Conservation (phyloP, 2,888 invertebrate genomes). For the Lasioglossum marginatum region DNA sequence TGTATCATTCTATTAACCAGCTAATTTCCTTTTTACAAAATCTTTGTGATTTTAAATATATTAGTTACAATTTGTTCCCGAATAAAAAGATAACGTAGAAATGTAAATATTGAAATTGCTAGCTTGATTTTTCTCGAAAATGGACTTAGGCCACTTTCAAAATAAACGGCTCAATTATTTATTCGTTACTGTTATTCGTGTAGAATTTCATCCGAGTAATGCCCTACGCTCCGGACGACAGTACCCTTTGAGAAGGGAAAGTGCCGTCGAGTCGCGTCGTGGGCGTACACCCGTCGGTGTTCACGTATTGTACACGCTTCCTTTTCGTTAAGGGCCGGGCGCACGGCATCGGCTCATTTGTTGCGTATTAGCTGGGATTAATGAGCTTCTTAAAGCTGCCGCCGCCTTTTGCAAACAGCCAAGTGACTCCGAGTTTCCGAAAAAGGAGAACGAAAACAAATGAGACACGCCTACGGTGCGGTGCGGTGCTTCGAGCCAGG, state of each 20-base stretch:
- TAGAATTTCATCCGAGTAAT: neutral
- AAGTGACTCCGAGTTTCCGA: constrained; percentile 61
- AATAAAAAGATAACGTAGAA: too few relatives aligned
- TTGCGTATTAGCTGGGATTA: constrained; percentile 80
- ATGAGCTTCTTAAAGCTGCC: constrained; percentile 75
- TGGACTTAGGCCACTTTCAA: too few relatives aligned
- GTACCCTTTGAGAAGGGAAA: constrained; percentile 55
- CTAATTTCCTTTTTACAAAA: too few relatives aligned
- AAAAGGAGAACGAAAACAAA: constrained; percentile 64
- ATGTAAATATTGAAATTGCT: too few relatives aligned
- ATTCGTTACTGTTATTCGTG: neutral
- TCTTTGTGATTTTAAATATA: too few relatives aligned
- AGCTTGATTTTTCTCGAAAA: too few relatives aligned
- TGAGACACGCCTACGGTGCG: constrained; percentile 63
- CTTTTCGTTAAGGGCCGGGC: constrained; percentile 46
- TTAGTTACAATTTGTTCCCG: too few relatives aligned
- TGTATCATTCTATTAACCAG: too few relatives aligned
- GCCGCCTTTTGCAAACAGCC: constrained; percentile 71
- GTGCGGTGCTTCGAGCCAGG: neutral
- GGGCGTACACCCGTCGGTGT: constrained; percentile 63
- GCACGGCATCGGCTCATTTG: constrained; percentile 73
- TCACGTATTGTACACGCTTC: constrained; percentile 34
- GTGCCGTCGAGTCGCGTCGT: constrained; percentile 39
- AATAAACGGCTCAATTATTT: too few relatives aligned
- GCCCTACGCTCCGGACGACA: constrained; percentile 6